These are phyloP conservation scores for Sinella curviseta DNA, from an alignment of 1,140 invertebrate genomes.

Conservation along the genomic window DNA sequence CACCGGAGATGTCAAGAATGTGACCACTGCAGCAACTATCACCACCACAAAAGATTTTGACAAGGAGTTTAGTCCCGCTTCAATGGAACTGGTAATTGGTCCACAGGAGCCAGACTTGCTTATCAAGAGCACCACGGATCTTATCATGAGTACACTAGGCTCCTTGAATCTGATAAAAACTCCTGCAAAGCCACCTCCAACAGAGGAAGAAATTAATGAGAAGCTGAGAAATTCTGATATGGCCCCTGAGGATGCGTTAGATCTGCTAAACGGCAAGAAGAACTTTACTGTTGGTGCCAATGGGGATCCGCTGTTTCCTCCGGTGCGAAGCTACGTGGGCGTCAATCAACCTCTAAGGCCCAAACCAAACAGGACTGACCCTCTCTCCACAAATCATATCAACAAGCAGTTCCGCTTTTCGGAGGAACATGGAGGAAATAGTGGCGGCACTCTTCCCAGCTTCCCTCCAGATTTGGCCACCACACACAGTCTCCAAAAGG, in stretches of 20 bases:
- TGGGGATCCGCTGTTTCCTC: constrained; percentile 42
- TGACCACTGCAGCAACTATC: background rate
- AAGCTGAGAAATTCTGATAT: constrained; percentile 20
- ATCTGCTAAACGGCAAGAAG: background rate
- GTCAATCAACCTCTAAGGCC: constrained; percentile 46
- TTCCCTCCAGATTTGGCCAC: constrained; percentile 39
- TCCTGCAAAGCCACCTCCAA: background rate
- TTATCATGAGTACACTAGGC: constrained; percentile 43
- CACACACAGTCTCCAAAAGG: constrained; percentile 44
- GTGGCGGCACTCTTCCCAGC: background rate
- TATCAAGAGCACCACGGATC: constrained; percentile 39
- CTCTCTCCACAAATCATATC: background rate
- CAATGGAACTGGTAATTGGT: background rate
- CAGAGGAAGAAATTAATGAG: constrained; percentile 1
- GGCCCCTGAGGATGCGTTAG: background rate
- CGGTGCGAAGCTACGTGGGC: constrained; percentile 46
- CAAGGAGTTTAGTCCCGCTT: background rate
- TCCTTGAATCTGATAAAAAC: constrained; percentile 46
- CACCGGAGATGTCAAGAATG: background rate
- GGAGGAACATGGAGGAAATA: background rate
- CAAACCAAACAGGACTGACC: constrained; percentile 33
- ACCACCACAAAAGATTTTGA: background rate
- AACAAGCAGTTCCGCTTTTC: background rate
- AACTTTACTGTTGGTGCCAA: background rate
- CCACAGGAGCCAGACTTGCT: constrained; percentile 3